Evolutionary conservation across 2,113 vertebrate genomes (phyloP), one percentile per base, ranked within the genome.

Genomic region (Aspiorhynchus laticeps): DNA sequence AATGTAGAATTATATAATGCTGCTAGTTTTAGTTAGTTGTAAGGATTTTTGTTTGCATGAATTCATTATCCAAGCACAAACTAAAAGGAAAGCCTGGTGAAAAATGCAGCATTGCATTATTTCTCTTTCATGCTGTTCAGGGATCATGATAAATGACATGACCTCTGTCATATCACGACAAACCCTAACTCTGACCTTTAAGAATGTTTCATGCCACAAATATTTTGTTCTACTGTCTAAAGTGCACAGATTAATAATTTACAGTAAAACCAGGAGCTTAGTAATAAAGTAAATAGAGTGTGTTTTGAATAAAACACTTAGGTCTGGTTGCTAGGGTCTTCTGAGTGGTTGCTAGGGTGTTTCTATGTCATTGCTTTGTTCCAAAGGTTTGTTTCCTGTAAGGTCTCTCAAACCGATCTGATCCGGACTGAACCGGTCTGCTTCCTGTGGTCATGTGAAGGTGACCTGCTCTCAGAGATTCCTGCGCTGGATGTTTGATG

Each of bases 401-500:
- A n/a, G n/a, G n/a, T n/a, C n/a, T 51, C 63, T 14, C 28, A 67
- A 69, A 69, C 65, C 15, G 7, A 4, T 69, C 17, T 71, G 67
- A 71, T 71, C 67, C 17, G 17, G 31, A 69, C 67, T n/a, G 71
- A 74, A 74, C 36, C 71, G n/a, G 33, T 56, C 19, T 36, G 4
- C 17, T 56, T 21, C 19, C 10, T n/a, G 75, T 56, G 77, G 10
- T 56, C 48, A 7, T 5, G 51, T 80, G 33, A 81, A 81, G 56
- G 56, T 81, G 56, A 81, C 79, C 38, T 4, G 33, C 56, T 81
- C 78, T 80, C 21, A 31, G 7, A 33, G 43, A 51, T n/a, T 59
- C 38, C 41, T 43, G 43, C 80, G 87, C 78, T 87, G 83, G 78
- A 80, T 88, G 83, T 80, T 79, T 21, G 73, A 84, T 69, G 41